These are phyloP conservation scores for Eidolon dupreanum DNA, from an alignment of 2,797 vertebrate genomes.

Conservation along the genomic window DNA sequence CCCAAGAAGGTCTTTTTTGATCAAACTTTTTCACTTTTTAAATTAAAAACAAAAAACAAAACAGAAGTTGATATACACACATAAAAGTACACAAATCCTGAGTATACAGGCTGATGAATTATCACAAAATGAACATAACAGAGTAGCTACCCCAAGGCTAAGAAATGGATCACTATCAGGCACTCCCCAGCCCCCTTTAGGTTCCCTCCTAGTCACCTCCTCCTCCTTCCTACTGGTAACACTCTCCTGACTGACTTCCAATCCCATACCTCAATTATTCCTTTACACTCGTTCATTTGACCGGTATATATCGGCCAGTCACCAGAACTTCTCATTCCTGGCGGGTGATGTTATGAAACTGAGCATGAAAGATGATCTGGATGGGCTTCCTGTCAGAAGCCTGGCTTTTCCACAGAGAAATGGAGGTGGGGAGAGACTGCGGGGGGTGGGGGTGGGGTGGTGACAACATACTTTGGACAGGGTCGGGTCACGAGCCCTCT, in stretches of 20 bases:
- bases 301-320: neutral
- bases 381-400: slow-evolving; percentile 42
- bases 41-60: neutral
- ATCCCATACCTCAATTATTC: neutral
- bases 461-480: neutral
- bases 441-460: no score
- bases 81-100: neutral
- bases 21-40: neutral
- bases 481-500: neutral
- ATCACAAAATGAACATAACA: rapidly evolving
- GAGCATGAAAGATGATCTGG: neutral
- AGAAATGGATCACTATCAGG: rapidly evolving
- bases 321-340: slow-evolving; percentile 1
- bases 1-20: neutral
- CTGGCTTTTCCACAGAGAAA: neutral
- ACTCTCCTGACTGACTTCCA: neutral
- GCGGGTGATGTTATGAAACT: slow-evolving; percentile 25
- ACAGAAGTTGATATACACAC: neutral
- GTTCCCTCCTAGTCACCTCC: rapidly evolving
- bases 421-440: no score
- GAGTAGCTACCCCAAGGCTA: neutral
- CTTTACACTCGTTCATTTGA: neutral
- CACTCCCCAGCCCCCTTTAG: no score
- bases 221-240: neutral
- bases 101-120: neutral